Evolutionary conservation across 2,888 invertebrate species (phyloP).

Genomic region (Drosophila macrospina): DNA sequence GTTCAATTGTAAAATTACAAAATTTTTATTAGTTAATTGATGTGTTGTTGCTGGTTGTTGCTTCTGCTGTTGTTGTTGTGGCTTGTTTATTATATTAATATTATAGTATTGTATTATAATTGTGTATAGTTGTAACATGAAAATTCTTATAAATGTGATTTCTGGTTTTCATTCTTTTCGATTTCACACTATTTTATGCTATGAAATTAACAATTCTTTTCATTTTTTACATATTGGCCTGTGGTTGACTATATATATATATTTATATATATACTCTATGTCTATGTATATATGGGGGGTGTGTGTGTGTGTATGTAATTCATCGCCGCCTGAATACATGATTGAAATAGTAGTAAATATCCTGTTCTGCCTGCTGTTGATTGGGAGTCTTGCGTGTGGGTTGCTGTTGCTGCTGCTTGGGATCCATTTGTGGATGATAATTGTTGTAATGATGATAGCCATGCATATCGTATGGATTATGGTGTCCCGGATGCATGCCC

Average conservation of each 20-base stretch:
- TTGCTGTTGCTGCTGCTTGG: constrained; percentile 74
- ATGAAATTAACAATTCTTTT: constrained; percentile 40
- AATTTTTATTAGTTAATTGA: constrained; percentile 23
- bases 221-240: constrained; percentile 41
- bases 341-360: constrained; percentile 83
- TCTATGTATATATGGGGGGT: constrained; percentile 30
- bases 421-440: constrained; percentile 72
- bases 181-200: constrained; percentile 36
- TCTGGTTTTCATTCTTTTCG: constrained; percentile 31
- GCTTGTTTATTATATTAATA: constrained; percentile 25
- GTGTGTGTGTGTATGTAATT: constrained; percentile 10
- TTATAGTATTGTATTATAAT: no score
- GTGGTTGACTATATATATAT: constrained; percentile 39
- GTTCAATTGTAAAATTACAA: constrained; percentile 51
- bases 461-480: constrained; percentile 71
- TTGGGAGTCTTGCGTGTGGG: constrained; percentile 69
- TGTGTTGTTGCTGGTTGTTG: constrained; percentile 5
- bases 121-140: constrained; percentile 24
- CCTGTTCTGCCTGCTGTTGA: constrained; percentile 80
- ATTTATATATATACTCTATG: constrained; percentile 17
- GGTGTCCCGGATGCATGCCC: constrained; percentile 59
- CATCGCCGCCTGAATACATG: constrained; percentile 77
- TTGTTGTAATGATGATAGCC: constrained; percentile 74
- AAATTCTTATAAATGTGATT: constrained; percentile 38
- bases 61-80: constrained; percentile 19